Evolutionary conservation across 2,797 vertebrate genomes (phyloP), one percentile per base, ranked within the genome.

Genomic region (Coranthus polyacanthus): DNA sequence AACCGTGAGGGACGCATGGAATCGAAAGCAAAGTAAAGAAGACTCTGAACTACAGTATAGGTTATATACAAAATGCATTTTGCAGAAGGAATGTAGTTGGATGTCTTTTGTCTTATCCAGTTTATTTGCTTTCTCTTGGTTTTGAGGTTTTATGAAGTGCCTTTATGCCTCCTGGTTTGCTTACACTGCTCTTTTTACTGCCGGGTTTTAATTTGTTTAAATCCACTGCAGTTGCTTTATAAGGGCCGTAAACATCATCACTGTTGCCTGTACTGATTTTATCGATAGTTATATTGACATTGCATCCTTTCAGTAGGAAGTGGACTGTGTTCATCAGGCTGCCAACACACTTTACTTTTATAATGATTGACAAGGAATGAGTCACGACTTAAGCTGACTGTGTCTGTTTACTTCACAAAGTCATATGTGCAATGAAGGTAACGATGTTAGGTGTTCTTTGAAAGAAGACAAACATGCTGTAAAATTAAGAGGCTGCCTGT

Each of bases 331-430:
- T 13, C 12, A 18, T 41, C 12, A 37, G 16, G n/a, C 20, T 17
- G 50, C 26, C 42, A 41, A 10, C 10, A 11, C 17, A n/a, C 10
- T n/a, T n/a, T n/a, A 61, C 44, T 17, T 3, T 5, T 32, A 0
- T 72, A 75, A 81, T 60, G 44, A 72, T 66, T 74, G 60, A 81
- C 71, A 20, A 26, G 46, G 45, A 29, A 1, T 47, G 53, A 73
- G 43, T 51, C 74, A 69, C 8, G 12, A 34, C 24, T 42, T 18
- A 41, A 12, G 17, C 5, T 37, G 55, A n/a, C 3, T n/a, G 17
- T 39, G 17, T 45, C 32, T 15, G 18, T 6, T 22, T 13, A 12
- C 24, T 26, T 26, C 24, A 26, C 3, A 29, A 29, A 29, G 26
- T 29, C 1, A n/a, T n/a, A n/a, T n/a, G n/a, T n/a, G n/a, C n/a